A percentile compares a stretch with the other conserved stretches of the same genome.
Conservation (phyloP, 2,113 vertebrate genomes). For the Chiloscyllium plagiosum region DNA sequence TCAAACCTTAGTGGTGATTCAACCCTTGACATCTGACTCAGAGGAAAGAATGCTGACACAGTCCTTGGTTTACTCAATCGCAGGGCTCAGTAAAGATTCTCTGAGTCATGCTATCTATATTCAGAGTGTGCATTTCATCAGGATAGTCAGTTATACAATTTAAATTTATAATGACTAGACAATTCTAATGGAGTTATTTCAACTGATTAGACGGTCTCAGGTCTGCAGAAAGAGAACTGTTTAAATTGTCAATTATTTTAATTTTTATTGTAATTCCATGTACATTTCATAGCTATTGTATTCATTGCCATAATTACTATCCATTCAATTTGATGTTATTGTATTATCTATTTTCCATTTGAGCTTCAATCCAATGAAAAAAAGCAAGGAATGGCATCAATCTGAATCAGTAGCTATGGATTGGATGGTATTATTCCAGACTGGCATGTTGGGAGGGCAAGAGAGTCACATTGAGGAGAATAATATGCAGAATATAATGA, state of each 20-base stretch:
- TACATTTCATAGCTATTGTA: neutral
- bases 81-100: neutral
- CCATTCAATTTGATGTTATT: neutral
- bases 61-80: neutral
- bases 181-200: neutral
- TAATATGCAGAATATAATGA: conserved; percentile 12
- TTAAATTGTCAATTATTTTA: neutral
- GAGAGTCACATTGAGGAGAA: neutral
- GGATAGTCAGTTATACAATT: neutral
- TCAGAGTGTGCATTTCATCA: neutral
- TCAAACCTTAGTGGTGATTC: neutral
- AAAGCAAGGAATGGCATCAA: neutral
- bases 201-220: neutral
- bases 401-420: neutral
- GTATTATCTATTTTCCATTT: neutral
- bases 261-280: neutral
- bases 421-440: neutral
- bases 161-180: neutral
- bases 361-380: neutral
- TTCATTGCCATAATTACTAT: neutral
- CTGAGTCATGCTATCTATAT: neutral
- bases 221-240: neutral
- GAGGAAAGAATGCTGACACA: neutral
- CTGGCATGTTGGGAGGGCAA: neutral
- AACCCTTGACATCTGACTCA: neutral